Evolutionary conservation across 2,113 vertebrate species (phyloP).

Genomic region (Etia nguti): DNA sequence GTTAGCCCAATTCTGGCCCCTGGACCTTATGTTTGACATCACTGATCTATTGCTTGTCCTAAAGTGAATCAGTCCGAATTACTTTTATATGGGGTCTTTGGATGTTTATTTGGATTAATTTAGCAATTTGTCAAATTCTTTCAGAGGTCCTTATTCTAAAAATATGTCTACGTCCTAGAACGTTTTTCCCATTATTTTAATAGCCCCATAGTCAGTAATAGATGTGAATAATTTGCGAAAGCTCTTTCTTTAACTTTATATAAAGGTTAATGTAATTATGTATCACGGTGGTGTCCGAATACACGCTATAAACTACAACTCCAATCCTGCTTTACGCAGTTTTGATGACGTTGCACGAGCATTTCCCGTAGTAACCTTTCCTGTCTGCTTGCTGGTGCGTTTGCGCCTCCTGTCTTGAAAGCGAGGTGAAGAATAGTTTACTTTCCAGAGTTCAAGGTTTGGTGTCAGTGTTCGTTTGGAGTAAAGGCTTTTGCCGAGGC

Average conservation of each 20-base stretch:
- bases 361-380: constrained; percentile 60
- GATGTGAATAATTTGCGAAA: background rate
- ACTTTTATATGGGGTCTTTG: background rate
- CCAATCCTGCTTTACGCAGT: constrained; percentile 30
- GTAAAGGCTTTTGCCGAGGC: constrained; percentile 52
- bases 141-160: background rate
- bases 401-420: constrained; percentile 59
- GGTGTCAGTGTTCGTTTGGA: constrained; percentile 53
- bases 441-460: constrained; percentile 68
- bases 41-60: background rate
- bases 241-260: background rate
- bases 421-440: constrained; percentile 67
- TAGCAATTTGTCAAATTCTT: background rate
- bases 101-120: background rate
- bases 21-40: background rate
- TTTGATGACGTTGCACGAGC: constrained; percentile 44
- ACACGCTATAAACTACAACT: constrained; percentile 45
- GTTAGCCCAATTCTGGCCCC: background rate
- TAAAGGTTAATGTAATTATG: background rate
- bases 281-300: background rate
- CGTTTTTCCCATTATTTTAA: background rate
- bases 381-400: constrained; percentile 32
- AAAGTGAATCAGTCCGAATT: background rate
- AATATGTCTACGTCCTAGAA: background rate
- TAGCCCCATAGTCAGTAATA: background rate